A percentile compares a stretch with the other conserved stretches of the same genome.
phyloP scores from a whole-genome alignment of 2,113 vertebrate genomes.

The Rallus limicola region DNA sequence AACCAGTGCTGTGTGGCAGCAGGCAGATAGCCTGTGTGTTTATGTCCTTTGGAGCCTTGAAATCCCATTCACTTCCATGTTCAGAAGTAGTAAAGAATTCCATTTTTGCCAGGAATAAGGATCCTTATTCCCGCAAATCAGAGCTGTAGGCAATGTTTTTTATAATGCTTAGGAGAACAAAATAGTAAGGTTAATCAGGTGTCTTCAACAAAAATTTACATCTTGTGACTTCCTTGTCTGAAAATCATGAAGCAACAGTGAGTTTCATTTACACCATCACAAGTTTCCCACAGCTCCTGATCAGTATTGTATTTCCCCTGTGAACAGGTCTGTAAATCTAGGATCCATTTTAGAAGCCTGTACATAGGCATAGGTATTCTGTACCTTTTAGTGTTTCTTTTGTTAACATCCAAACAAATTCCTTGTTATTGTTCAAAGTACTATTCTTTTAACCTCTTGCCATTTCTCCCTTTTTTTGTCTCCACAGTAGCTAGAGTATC shows the following conservation, averaged over 20 bases:
- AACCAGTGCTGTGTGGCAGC: neutral
- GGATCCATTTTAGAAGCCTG: neutral
- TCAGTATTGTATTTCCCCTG: neutral
- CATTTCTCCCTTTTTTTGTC: neutral
- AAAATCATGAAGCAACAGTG: neutral
- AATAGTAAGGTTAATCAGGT: neutral
- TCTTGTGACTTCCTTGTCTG: neutral
- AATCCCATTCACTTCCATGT: neutral
- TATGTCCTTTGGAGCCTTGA: neutral
- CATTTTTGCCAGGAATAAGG: neutral
- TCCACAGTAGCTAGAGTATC: neutral
- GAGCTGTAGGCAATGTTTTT: neutral
- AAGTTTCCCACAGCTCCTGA: neutral
- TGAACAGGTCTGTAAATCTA: neutral
- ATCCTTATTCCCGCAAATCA: neutral
- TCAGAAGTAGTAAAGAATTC: neutral
- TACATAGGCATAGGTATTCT: neutral
- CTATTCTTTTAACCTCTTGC: neutral
- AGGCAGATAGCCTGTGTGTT: neutral
- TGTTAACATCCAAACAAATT: neutral
- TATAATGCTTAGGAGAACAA: neutral
- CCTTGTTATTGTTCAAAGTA: neutral
- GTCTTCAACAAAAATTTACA: neutral
- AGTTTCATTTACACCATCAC: neutral
- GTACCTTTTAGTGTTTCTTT: neutral